Percentiles rank a stretch among this genome's conserved stretches.
Conservation (phyloP, 2,113 vertebrate genomes). For the Monopterus albus region DNA sequence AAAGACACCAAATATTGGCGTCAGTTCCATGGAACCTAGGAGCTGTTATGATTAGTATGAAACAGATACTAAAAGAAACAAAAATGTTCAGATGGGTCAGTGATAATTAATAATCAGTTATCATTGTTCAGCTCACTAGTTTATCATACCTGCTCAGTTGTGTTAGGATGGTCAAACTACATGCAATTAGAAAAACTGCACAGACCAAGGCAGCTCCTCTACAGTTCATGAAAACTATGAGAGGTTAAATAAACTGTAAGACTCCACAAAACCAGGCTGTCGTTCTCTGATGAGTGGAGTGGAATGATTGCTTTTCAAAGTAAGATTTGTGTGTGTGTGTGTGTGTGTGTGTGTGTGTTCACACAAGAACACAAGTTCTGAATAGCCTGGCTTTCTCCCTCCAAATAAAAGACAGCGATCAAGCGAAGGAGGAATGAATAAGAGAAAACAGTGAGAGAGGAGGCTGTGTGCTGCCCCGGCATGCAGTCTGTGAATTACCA, state of each 20-base stretch:
- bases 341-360: constrained; percentile 16
- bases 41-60: too few relatives aligned
- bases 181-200: neutral
- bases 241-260: constrained; percentile 17
- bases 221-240: constrained; percentile 14
- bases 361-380: constrained; percentile 75
- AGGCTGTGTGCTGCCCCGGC: constrained; percentile 76
- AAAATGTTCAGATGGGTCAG: too few relatives aligned
- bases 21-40: too few relatives aligned
- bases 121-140: too few relatives aligned
- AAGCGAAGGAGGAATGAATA: constrained; percentile 63
- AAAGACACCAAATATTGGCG: too few relatives aligned
- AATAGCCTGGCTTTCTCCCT: constrained; percentile 68
- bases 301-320: constrained; percentile 28
- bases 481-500: constrained; percentile 81
- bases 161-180: too few relatives aligned
- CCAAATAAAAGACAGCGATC: constrained; percentile 59
- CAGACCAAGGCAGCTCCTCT: neutral
- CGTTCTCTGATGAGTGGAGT: constrained; percentile 26
- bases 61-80: too few relatives aligned
- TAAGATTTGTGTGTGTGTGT: constrained; percentile 8
- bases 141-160: neutral
- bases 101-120: too few relatives aligned
- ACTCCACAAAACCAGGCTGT: constrained; percentile 10
- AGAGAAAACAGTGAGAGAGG: constrained; percentile 67